Percentiles rank a stretch among this genome's conserved stretches.
phyloP scores from a whole-genome alignment of 2,113 vertebrate genomes.

The Cavia aperea region DNA sequence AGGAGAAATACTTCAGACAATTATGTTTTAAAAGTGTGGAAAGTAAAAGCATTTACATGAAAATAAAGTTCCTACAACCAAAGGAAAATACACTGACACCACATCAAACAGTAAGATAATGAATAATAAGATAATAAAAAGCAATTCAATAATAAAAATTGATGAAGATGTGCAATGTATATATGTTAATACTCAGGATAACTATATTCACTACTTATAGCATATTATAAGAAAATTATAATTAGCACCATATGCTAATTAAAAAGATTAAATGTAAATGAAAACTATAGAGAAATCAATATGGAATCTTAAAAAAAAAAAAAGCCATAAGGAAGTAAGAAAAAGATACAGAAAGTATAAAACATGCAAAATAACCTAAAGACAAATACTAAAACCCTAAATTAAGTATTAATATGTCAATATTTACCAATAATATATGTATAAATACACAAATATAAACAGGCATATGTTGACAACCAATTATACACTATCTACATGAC shows the following conservation, averaged over 20 bases:
- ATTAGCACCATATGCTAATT: neutral
- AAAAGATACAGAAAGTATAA: neutral
- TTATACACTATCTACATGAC: neutral
- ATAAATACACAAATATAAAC: neutral
- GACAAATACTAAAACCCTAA: neutral
- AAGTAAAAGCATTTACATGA: neutral
- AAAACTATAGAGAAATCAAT: neutral
- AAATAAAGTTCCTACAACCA: neutral
- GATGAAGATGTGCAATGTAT: neutral
- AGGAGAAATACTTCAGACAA: neutral
- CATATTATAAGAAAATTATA: too few relatives aligned
- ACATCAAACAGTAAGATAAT: neutral
- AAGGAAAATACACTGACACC: neutral
- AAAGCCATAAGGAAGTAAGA: neutral
- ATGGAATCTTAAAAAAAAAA: neutral
- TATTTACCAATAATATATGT: neutral
- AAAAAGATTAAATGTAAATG: neutral
- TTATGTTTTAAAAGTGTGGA: neutral
- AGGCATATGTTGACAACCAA: neutral
- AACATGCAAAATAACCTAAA: neutral
- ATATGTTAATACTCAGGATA: neutral
- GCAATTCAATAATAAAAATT: neutral
- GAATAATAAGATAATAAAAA: neutral
- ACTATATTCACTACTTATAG: neutral
- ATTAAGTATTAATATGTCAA: neutral